Percentiles rank a stretch among this genome's conserved stretches.
Evolutionary conservation across 1,140 invertebrate species (phyloP).

Genomic region (Lucilia cuprina): DNA sequence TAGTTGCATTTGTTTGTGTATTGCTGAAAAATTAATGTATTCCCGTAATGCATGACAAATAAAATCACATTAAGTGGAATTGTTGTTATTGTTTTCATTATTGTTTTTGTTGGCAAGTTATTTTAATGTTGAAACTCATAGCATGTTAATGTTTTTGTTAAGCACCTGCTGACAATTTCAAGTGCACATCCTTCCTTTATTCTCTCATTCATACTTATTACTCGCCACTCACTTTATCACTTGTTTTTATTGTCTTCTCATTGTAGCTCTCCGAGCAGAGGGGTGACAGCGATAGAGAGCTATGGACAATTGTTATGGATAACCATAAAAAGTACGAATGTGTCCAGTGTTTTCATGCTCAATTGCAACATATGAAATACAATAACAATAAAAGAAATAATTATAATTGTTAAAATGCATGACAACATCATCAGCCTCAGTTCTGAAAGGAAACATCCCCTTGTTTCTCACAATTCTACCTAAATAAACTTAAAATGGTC

Average conservation of each 20-base stretch:
- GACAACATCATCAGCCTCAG: conserved; percentile 43
- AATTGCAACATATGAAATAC: conserved; percentile 33
- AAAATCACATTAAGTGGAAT: conserved; percentile 22
- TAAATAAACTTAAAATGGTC: background rate
- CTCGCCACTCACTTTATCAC: background rate
- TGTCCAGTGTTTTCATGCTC: conserved; percentile 29
- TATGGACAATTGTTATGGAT: background rate
- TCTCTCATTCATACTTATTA: background rate
- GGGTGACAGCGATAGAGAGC: background rate
- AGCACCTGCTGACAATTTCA: conserved; percentile 63
- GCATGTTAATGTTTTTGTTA: conserved; percentile 43
- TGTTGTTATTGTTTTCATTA: conserved; percentile 44
- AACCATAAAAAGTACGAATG: conserved; percentile 8
- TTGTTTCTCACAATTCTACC: background rate
- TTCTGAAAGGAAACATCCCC: conserved; percentile 42
- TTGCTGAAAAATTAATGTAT: background rate
- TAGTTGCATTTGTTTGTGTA: background rate
- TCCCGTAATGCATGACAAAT: conserved; percentile 21
- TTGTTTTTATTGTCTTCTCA: background rate
- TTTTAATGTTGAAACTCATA: conserved; percentile 24
- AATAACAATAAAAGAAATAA: conserved; percentile 39
- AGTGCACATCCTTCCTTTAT: conserved; percentile 44
- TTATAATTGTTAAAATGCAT: conserved; percentile 38
- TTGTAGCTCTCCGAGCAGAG: background rate
- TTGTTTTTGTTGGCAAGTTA: conserved; percentile 33